These are phyloP conservation scores for Tapirus indicus DNA, from an alignment of 2,797 vertebrate species.

Conservation along the genomic window DNA sequence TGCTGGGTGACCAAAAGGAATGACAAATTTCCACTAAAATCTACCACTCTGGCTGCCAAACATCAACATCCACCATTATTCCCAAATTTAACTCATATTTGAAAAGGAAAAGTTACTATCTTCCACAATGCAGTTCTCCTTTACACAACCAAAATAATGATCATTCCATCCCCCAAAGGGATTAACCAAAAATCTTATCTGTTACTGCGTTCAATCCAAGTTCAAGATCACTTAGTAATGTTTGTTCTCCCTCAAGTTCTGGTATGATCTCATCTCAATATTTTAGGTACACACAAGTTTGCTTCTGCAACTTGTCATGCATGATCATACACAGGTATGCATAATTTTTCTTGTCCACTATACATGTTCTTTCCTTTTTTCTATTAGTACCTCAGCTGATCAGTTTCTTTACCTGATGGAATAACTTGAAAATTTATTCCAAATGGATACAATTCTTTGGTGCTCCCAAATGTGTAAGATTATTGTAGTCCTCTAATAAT, in stretches of 20 bases:
- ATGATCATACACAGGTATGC: not conserved
- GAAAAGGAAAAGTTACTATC: not conserved
- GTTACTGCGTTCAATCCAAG: not conserved
- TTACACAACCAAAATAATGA: not conserved
- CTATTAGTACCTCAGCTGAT: not conserved
- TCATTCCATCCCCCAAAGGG: not conserved
- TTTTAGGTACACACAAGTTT: not conserved
- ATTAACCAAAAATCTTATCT: not conserved
- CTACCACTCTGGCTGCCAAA: not conserved
- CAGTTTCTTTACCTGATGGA: not conserved
- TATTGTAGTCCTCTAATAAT: not conserved
- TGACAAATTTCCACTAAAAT: not conserved
- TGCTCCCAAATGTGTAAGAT: not conserved
- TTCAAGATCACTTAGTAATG: not conserved
- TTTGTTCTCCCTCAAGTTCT: not conserved
- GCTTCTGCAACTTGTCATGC: not conserved
- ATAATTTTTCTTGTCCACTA: not conserved
- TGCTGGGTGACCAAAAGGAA: not conserved
- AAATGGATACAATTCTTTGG: not conserved
- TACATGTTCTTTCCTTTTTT: not conserved
- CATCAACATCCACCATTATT: not conserved
- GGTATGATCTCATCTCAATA: not conserved
- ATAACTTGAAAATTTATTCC: not conserved
- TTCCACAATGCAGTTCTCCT: not conserved
- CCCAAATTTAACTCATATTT: not conserved